phyloP scores from a whole-genome alignment of 2,797 vertebrate genomes.

The Neomorphus geoffroyi region DNA sequence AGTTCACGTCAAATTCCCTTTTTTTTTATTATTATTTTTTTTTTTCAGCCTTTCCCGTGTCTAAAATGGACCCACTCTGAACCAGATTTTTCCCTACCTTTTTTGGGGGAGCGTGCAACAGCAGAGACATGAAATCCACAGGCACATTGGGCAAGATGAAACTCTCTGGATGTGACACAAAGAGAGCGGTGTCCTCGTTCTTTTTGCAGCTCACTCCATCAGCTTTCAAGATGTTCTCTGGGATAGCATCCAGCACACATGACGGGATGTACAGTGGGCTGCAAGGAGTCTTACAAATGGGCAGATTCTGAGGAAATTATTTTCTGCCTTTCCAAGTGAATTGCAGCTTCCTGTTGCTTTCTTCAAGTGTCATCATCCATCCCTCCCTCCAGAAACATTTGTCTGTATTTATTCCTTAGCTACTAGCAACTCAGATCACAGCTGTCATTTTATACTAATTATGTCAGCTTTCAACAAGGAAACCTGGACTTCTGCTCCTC shows the following conservation, averaged over 20 bases:
- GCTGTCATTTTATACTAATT: constrained; percentile 41
- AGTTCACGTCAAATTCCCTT: background rate
- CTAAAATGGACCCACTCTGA: background rate
- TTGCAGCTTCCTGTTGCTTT: background rate
- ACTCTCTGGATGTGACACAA: background rate
- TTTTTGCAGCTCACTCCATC: background rate
- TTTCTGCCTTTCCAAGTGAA: background rate
- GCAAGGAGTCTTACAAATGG: background rate
- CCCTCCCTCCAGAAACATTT: background rate
- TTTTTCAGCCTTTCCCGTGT: background rate
- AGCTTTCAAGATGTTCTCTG: background rate
- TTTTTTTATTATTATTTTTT: background rate
- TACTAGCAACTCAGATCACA: background rate
- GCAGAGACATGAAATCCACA: background rate
- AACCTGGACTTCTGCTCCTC: background rate
- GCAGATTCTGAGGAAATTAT: background rate
- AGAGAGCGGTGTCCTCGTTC: background rate
- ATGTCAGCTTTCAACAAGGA: constrained; percentile 1
- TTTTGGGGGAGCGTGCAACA: fast-evolving
- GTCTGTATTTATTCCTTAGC: background rate
- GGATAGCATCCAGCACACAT: background rate
- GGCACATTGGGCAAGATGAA: background rate
- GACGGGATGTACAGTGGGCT: background rate
- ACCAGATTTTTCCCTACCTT: background rate
- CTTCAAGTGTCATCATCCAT: background rate